Base-by-base conservation (phyloP, 92 coral and sea anemone genomes). In the Epizoanthus scotinus region DNA sequence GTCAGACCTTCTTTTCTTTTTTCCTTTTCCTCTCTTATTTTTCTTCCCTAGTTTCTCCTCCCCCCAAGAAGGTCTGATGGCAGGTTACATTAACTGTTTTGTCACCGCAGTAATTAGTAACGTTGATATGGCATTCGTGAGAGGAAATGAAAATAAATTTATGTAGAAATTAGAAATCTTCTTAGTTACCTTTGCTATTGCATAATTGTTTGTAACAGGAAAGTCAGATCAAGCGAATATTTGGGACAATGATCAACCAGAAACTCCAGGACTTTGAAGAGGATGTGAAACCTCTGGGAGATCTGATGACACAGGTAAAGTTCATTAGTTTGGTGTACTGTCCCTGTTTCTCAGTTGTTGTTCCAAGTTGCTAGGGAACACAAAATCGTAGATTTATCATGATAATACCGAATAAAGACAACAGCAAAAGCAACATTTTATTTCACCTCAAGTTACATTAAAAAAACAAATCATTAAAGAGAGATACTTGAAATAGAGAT, bases 211-310 rank as follows among this genome's bases (percentile, higher is more conserved):
- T 8, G 14, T 84, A 38, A 6, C 58, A 93, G 93, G 99, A 95
- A 85, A 95, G 99, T 71, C 99, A 95, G 72, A 95, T 95, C 85
- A 95, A 93, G 87, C 94, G 99, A 19, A 95, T 95, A 71, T 95
- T 95, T 79, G 99, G 99, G 5, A 95, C 99, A 58, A 95, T 95
- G 99, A 95, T 95, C 75, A 95, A 95, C 78, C 99, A 95, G 84
- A 95, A 95, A 72, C 87, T 95, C 70, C 98, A 91, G 71, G 99
- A 95, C 87, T 95, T 95, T 84, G 99, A 95, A 79, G 99, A 95
- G 80, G 99, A 95, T 58, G 99, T 95, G 12, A 95, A 95, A 60
- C 91, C 99, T 19, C 94, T 95, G 17, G 99, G 99, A 58, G 99
- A 95, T 68, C 64, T 95, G 29, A 95, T 95, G 99, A 95, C 99